Percentiles rank a stretch among this genome's conserved stretches.
These are phyloP conservation scores for Triops longicaudatus DNA, from an alignment of 1,140 invertebrate species.

Conservation along the genomic window DNA sequence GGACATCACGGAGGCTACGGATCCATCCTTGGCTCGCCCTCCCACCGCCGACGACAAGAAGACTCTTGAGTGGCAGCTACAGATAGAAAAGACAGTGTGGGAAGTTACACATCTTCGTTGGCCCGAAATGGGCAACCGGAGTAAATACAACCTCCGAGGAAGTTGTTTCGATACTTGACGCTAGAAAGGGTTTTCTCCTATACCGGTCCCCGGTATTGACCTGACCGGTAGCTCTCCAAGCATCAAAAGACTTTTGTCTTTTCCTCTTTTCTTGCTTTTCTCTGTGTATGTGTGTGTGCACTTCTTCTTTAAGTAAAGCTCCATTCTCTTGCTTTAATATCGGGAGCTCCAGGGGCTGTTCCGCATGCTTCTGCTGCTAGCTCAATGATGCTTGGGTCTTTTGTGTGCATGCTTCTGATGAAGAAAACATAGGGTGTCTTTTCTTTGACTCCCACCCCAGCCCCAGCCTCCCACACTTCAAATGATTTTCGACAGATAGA, in stretches of 20 bases:
- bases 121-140: neutral
- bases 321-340: neutral
- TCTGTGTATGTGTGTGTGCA: neutral
- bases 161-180: neutral
- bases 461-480: neutral
- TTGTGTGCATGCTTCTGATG: neutral
- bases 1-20: neutral
- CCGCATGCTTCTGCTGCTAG: neutral
- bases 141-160: neutral
- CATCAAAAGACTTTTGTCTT: slow-evolving; percentile 6
- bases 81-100: neutral
- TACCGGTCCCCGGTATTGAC: neutral
- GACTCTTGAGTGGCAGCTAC: neutral
- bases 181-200: neutral
- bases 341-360: neutral
- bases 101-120: neutral
- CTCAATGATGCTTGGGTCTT: neutral
- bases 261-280: neutral
- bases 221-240: neutral
- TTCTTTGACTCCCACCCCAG: neutral
- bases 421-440: neutral
- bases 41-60: neutral
- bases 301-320: slow-evolving; percentile 1
- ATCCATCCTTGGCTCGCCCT: no score
- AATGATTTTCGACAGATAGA: neutral